Evolutionary conservation across 2,888 invertebrate species (phyloP), one percentile per base, ranked within the genome.

Genomic region (Hermaeophaga mercurialis): DNA sequence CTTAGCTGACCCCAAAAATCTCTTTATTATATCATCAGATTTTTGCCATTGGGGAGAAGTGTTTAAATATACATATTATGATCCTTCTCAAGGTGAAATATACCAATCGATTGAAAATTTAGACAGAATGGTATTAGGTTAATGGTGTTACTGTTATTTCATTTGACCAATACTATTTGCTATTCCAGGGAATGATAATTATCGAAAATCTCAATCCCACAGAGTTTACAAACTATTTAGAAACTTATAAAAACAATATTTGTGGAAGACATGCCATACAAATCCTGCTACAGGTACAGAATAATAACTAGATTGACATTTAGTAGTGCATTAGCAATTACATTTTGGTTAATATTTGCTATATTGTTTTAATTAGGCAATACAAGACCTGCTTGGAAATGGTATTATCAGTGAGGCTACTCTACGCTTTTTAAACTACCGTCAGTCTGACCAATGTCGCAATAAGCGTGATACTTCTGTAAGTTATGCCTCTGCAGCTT

Each of bases 21-120:
- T 96, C 60, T 91, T 99, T 80, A 89, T 99, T 66, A 91, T 99
- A 72, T 98, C 98, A 1, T 97, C 97, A 0, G 99, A 99, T 79
- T 99, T 99, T 81, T 99, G 99, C 75, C 99, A 99, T 79, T 99
- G 99, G 99, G 99, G 99, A 12, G 85, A 88, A 60, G 81, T 94
- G 50, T 94, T 94, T 79, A 84, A 91, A 41, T 94, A 93, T 74
- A 95, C 94, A 8, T 90, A 90, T 72, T 90, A 90, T 72, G 92
- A 94, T 72, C 84, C 87, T 68, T 83, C 86, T 12, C 85, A 83
- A 72, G 94, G 93, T 1, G 86, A 89, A 58, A 95, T 99, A 68
- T 85, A 94, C 78, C 90, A 96, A 79, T 94, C 94, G 65, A 98
- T 99, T 74, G 91, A 96, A 76, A 88, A 90, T 77, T 82, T 99